Base-by-base conservation (phyloP, 2,888 invertebrate species). In the Nomada fucata region DNA sequence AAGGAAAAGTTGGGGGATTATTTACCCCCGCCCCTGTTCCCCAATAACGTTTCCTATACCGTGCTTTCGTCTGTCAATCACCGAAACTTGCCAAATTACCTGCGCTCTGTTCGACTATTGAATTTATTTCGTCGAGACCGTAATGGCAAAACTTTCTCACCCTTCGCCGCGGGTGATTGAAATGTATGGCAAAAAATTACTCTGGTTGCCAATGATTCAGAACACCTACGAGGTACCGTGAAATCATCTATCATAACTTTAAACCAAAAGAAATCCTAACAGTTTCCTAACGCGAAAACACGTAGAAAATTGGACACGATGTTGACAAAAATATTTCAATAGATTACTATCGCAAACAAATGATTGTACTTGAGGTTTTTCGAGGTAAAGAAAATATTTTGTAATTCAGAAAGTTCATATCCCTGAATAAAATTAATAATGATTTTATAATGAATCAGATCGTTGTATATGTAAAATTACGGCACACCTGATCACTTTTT, bases 31-130 rank as follows among this genome's bases (percentile, higher is more conserved):
- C 47, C 0, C 15, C n/a, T 42, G 18, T 36, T 60, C 44, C 47
- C 71, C 11, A 26, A 18, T 42, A 29, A 20, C n/a, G 75, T 69
- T 76, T 69, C 64, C 76, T 77, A 52, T 29, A 57, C 18, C 57
- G 59, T 76, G 50, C 59, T 68, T 84, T 83, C 75, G 68, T 55
- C 63, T 81, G 83, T 84, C 86, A 86, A 80, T 88, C 83, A 76
- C 9, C 20, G 59, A 83, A 88, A 89, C 79, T 87, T 79, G 44
- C 52, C 57, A 79, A 83, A 88, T 88, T 85, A 86, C 75, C 36
- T 65, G 44, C 36, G 65, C 53, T 75, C 10, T 59, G 57, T 47
- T 29, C 50, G 57, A n/a, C 75, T 57, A 36, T 53, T 42, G 72
- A 57, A 83, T 81, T 78, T 76, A 81, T 82, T 83, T 83, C 74